Evolutionary conservation across 2,113 vertebrate species (phyloP).

Genomic region (Sphyrna mokarran): DNA sequence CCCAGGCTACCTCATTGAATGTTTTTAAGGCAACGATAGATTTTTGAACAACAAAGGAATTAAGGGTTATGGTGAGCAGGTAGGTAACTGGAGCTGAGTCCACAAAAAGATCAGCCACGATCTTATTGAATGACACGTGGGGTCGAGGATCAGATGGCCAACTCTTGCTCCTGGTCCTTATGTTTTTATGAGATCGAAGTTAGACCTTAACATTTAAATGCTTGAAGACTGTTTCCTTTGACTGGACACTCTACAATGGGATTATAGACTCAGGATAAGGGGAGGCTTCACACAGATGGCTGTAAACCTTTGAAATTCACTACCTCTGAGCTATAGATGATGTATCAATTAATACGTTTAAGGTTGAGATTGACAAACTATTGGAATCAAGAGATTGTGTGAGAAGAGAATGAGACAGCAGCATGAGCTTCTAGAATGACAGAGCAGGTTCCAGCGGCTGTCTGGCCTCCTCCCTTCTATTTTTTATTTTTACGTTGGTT

Average conservation of each 20-base stretch:
- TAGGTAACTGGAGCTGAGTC: too few relatives aligned
- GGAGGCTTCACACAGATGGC: background rate
- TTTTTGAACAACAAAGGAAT: too few relatives aligned
- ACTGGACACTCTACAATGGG: background rate
- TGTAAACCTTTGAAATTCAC: background rate
- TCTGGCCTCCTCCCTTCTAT: background rate
- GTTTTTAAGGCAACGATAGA: too few relatives aligned
- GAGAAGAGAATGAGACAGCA: background rate
- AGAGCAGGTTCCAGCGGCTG: background rate
- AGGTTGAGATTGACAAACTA: background rate
- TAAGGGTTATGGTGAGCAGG: too few relatives aligned
- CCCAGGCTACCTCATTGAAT: too few relatives aligned
- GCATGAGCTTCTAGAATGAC: background rate
- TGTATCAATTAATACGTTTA: background rate
- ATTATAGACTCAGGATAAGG: background rate
- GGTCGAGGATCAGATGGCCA: too few relatives aligned
- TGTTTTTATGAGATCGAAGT: background rate
- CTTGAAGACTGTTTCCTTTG: too few relatives aligned
- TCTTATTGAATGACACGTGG: too few relatives aligned
- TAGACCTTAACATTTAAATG: background rate
- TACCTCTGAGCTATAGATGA: background rate
- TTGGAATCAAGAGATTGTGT: background rate
- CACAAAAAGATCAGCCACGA: too few relatives aligned
- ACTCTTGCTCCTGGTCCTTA: too few relatives aligned
- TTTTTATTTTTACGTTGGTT: too few relatives aligned